Evolutionary conservation across 2,113 vertebrate species (phyloP).

Genomic region (Platanista minor): DNA sequence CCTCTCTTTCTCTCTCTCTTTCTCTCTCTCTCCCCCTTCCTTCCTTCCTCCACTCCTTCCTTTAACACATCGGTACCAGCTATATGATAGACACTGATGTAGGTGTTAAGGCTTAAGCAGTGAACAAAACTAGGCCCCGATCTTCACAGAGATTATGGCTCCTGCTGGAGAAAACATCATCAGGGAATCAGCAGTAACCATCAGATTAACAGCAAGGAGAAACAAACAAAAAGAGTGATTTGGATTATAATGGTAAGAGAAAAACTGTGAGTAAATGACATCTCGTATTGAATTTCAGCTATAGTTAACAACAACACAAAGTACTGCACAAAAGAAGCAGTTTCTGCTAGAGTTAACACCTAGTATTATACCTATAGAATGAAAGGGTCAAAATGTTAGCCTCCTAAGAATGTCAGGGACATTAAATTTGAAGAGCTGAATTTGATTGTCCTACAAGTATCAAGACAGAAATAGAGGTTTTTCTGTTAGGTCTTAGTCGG

Average conservation of each 20-base stretch:
- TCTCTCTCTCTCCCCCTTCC: background rate
- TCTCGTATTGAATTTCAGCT: background rate
- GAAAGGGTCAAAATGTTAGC: background rate
- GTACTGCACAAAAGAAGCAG: background rate
- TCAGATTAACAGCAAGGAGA: background rate
- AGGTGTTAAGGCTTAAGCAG: background rate
- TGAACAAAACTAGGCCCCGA: background rate
- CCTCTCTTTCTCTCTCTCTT: background rate
- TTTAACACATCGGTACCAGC: background rate
- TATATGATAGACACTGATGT: background rate
- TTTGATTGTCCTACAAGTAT: background rate
- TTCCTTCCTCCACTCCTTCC: background rate
- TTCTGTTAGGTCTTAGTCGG: background rate
- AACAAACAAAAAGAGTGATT: background rate
- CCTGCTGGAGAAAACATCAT: background rate
- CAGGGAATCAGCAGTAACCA: background rate
- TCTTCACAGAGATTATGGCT: background rate
- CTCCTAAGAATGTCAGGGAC: background rate
- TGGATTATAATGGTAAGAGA: background rate
- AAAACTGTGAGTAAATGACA: background rate
- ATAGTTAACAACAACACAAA: background rate
- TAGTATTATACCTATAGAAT: background rate
- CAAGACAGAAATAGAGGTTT: background rate
- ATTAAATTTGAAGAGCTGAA: background rate
- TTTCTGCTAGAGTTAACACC: background rate